A percentile compares a stretch with the other conserved stretches of the same genome.
Evolutionary conservation across 2,797 vertebrate genomes (phyloP).

Genomic region (Galago senegalensis): DNA sequence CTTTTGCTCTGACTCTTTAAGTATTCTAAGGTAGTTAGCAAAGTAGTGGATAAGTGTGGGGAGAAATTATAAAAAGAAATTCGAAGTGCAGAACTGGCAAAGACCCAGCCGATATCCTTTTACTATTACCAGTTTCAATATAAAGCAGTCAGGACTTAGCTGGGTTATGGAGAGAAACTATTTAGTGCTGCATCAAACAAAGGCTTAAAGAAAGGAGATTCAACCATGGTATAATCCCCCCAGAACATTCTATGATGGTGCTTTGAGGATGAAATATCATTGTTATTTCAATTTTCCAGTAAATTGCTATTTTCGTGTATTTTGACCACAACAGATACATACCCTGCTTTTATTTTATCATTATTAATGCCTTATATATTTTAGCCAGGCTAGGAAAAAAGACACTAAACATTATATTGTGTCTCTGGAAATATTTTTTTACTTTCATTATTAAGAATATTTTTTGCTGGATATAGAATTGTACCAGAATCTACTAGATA

Average conservation of each 20-base stretch:
- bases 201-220: not conserved
- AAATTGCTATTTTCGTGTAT: not conserved
- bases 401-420: not conserved
- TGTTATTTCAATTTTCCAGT: not conserved
- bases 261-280: not conserved
- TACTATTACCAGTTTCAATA: not conserved
- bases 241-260: not conserved
- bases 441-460: not conserved
- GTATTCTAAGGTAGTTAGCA: not conserved
- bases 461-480: not conserved
- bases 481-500: not conserved
- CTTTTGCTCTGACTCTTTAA: not conserved
- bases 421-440: conserved; percentile 26
- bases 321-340: not conserved
- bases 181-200: not conserved
- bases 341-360: not conserved
- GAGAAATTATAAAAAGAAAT: not conserved
- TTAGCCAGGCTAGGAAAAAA: not conserved
- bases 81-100: not conserved
- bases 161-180: not conserved
- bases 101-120: not conserved
- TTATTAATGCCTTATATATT: not conserved
- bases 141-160: not conserved
- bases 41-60: not conserved
- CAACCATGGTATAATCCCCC: not conserved